Evolutionary conservation across 2,113 vertebrate species (phyloP).

Genomic region (Orthonyx spaldingii): DNA sequence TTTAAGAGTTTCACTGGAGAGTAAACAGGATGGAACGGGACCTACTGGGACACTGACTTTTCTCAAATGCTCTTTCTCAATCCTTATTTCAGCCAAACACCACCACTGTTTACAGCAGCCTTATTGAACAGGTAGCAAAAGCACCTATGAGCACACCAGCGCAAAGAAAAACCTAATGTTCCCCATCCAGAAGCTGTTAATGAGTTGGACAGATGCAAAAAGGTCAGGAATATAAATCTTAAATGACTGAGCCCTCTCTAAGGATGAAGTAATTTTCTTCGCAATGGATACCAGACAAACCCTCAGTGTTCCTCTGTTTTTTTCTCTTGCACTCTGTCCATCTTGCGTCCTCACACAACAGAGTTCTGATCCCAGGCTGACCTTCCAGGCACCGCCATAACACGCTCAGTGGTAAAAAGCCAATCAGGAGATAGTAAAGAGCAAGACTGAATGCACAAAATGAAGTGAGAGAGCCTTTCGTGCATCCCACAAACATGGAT

Average conservation of each 20-base stretch:
- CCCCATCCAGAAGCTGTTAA: background rate
- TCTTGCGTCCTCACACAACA: background rate
- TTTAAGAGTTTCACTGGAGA: background rate
- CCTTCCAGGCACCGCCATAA: background rate
- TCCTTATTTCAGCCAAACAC: background rate
- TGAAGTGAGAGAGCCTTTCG: background rate
- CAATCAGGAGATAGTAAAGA: background rate
- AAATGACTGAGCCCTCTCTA: background rate
- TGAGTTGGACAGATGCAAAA: background rate
- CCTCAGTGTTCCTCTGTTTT: background rate
- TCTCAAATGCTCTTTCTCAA: background rate
- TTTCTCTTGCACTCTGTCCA: background rate
- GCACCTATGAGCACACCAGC: background rate
- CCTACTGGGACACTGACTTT: background rate
- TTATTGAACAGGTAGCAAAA: background rate
- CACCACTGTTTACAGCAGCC: background rate
- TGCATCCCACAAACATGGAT: background rate
- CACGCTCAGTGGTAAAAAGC: background rate
- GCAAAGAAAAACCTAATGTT: background rate
- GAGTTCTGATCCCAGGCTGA: background rate
- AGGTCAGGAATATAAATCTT: background rate
- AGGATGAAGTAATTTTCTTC: background rate
- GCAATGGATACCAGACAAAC: background rate
- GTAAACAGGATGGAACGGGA: background rate
- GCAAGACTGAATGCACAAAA: background rate